These are phyloP conservation scores for Scolanthus callimorphus DNA, from an alignment of 92 coral and sea anemone species.

Conservation along the genomic window DNA sequence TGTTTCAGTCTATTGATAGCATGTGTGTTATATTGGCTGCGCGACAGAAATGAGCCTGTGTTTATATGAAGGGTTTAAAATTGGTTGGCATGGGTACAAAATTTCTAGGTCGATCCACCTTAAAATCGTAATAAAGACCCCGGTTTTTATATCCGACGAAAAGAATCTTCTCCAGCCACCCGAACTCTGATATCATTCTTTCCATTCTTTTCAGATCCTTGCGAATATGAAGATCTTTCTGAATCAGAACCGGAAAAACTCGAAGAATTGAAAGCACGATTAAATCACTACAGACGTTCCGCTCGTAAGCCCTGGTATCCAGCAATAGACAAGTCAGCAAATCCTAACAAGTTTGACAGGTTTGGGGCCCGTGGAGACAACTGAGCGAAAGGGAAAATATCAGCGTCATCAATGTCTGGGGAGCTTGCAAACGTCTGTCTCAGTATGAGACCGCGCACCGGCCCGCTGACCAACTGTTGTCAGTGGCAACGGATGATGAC, in stretches of 20 bases:
- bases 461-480: conserved; percentile 4
- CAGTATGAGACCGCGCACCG: conserved; percentile 1
- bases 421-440: not conserved
- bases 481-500: not conserved
- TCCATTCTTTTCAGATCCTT: conserved; percentile 71
- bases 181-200: no score
- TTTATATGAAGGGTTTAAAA: no score
- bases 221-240: conserved; percentile 87
- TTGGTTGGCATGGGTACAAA: no score
- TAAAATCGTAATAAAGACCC: no score
- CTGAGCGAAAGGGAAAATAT: conserved; percentile 38
- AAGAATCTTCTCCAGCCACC: no score
- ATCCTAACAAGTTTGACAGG: conserved; percentile 41
- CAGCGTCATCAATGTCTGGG: conserved; percentile 17
- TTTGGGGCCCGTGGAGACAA: conserved; percentile 71
- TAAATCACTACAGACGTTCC: conserved; percentile 39
- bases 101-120: no score
- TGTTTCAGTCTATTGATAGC: no score
- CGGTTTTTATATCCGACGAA: no score
- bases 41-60: no score
- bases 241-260: conserved; percentile 39
- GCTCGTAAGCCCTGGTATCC: conserved; percentile 76
- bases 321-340: conserved; percentile 34
- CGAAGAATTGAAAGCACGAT: conserved; percentile 34
- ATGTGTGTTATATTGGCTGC: no score